phyloP scores from a whole-genome alignment of 2,888 invertebrate species.

The Calameuta filiformis region DNA sequence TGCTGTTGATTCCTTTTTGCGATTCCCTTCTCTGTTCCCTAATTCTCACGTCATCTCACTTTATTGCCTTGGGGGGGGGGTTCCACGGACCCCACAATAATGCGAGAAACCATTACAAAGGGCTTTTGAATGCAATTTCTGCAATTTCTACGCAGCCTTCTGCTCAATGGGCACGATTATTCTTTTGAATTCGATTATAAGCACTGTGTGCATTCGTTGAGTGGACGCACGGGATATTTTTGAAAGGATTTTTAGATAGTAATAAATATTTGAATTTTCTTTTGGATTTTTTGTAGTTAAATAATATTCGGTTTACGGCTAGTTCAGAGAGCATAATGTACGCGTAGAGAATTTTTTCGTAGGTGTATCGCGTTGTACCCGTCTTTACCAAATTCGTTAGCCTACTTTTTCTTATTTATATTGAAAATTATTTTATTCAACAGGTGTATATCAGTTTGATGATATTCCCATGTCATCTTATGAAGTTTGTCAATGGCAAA shows the following conservation, averaged over 20 bases:
- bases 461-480: neutral
- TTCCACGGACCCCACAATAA: neutral
- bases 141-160: neutral
- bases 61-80: neutral
- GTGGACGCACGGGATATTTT: neutral
- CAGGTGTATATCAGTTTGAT: slow-evolving; percentile 14
- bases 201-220: neutral
- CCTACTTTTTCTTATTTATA: slow-evolving; percentile 16
- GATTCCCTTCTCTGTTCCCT: neutral
- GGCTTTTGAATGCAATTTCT: neutral
- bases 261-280: neutral
- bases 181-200: neutral
- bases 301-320: neutral
- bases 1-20: neutral
- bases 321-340: neutral
- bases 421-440: slow-evolving; percentile 19
- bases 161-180: neutral
- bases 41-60: neutral
- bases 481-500: neutral
- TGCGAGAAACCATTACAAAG: neutral
- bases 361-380: slow-evolving; percentile 11
- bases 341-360: neutral
- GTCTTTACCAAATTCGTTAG: slow-evolving; percentile 17
- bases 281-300: neutral
- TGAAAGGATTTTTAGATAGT: neutral